Conservation (phyloP, 2,113 vertebrate species). For the Chloebia gouldiae region DNA sequence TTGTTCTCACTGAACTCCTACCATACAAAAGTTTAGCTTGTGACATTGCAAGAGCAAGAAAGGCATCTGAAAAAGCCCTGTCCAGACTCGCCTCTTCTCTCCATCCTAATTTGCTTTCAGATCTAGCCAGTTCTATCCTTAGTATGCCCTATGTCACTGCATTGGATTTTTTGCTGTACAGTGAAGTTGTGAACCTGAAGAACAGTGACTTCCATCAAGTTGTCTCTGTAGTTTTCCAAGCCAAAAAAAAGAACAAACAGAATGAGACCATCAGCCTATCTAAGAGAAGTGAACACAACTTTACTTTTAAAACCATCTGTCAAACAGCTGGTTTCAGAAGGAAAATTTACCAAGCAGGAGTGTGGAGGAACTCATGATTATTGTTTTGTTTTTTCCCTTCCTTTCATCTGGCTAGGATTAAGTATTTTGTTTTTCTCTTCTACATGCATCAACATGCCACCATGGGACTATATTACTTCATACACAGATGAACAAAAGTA, state of each 20-base stretch:
- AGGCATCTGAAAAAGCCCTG: background rate
- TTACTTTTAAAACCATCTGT: constrained; percentile 43
- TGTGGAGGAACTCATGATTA: background rate
- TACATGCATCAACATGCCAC: constrained; percentile 33
- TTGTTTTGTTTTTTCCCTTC: background rate
- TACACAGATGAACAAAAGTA: background rate
- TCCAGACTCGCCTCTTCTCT: background rate
- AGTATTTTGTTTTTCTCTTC: constrained; percentile 42
- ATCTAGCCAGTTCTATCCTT: background rate
- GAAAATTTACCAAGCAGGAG: constrained; percentile 4
- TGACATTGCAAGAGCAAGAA: background rate
- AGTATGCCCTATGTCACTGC: background rate
- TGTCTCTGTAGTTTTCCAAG: background rate
- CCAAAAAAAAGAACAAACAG: background rate
- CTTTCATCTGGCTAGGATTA: constrained; percentile 56
- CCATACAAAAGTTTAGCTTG: background rate
- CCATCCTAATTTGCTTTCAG: background rate
- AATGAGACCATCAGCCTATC: background rate
- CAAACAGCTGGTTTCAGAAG: constrained; percentile 38
- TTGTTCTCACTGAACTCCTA: background rate
- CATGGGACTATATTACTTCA: constrained; percentile 25
- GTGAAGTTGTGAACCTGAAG: background rate
- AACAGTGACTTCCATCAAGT: background rate
- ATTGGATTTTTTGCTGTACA: background rate
- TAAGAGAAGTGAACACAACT: background rate